phyloP scores from a whole-genome alignment of 2,888 invertebrate species.

The Cryptus armator region DNA sequence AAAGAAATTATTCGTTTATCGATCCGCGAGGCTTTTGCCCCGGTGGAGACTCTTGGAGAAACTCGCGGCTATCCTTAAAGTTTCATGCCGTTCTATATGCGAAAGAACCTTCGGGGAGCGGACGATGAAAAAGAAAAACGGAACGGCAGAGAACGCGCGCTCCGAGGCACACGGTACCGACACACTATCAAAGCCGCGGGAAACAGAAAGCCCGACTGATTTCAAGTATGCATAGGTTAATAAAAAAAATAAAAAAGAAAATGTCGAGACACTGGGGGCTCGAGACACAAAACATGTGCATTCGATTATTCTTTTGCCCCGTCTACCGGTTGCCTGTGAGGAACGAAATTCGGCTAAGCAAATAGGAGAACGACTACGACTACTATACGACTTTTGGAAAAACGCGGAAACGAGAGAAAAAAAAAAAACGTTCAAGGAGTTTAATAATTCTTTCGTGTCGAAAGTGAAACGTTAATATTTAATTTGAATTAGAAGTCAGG shows the following conservation, averaged over 20 bases:
- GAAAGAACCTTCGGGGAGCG: constrained; percentile 8
- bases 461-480: constrained; percentile 7
- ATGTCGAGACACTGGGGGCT: neutral
- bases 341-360: constrained; percentile 10
- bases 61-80: constrained; percentile 63
- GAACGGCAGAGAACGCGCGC: neutral
- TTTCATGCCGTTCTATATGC: constrained; percentile 63
- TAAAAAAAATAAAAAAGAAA: constrained; percentile 73
- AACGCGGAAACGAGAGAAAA: neutral
- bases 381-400: neutral
- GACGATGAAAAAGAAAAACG: constrained; percentile 19
- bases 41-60: neutral
- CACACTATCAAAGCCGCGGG: constrained; percentile 17
- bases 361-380: neutral
- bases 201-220: constrained; percentile 64
- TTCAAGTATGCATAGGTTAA: constrained; percentile 80
- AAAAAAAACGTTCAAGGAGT: neutral
- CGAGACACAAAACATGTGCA: constrained; percentile 12
- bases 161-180: neutral
- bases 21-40: neutral
- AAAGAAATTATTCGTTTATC: neutral
- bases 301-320: constrained; percentile 30
- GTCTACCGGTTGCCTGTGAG: neutral
- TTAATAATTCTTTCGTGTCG: neutral
- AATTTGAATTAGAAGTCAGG: neutral